Conservation (phyloP, 2,888 invertebrate genomes). For the Acholoe squamosa region DNA sequence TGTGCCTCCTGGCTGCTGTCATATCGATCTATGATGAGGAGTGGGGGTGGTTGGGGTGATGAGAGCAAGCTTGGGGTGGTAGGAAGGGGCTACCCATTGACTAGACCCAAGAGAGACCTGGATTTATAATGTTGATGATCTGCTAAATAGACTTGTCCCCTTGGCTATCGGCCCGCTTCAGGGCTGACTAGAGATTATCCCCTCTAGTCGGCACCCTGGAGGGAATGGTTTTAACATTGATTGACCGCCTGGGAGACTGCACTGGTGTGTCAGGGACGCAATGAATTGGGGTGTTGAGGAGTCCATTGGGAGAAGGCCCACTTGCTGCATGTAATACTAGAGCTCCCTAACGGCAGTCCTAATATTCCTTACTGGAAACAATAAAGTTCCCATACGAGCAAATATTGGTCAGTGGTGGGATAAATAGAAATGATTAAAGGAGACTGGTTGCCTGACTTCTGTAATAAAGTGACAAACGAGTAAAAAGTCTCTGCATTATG, state of each 20-base stretch:
- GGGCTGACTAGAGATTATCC: neutral
- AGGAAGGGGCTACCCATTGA: neutral
- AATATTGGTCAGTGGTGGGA: too few relatives aligned
- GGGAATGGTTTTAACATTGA: slow-evolving; percentile 28
- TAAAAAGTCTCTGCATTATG: too few relatives aligned
- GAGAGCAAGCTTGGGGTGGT: neutral
- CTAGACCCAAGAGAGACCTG: neutral
- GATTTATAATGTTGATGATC: slow-evolving; percentile 21
- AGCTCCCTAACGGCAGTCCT: too few relatives aligned
- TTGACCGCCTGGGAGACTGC: slow-evolving; percentile 9
- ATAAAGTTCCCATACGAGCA: too few relatives aligned
- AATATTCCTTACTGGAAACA: too few relatives aligned
- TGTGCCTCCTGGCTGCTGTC: neutral
- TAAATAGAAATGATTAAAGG: too few relatives aligned
- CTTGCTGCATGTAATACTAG: neutral
- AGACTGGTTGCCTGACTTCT: too few relatives aligned
- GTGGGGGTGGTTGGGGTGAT: neutral
- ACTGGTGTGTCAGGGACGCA: neutral
- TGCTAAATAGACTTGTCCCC: slow-evolving; percentile 12
- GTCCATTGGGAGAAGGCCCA: neutral
- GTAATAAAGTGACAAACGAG: too few relatives aligned
- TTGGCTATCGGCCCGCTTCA: neutral
- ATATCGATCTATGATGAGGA: neutral
- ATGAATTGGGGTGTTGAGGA: neutral
- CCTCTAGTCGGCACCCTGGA: neutral